Base-by-base conservation (phyloP, 1,140 invertebrate species). In the Drosophila varians region DNA sequence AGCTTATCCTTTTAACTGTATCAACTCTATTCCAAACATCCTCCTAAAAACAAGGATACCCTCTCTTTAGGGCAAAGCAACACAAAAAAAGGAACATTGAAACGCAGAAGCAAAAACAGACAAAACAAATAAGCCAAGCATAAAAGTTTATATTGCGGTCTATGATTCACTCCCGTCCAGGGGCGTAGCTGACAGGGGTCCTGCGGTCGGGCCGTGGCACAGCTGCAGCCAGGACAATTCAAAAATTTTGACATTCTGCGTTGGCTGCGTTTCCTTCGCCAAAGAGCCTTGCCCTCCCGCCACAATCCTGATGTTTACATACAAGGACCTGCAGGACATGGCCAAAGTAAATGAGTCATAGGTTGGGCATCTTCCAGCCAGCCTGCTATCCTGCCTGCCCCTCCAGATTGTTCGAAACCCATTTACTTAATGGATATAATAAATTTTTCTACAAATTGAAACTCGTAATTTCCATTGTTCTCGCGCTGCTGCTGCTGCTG, bases 401-500 rank as follows among this genome's bases (percentile, higher is more conserved):
- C 42, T 54, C 49, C 68, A 84, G 65, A 75, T 77, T 80, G 86
- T 87, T 86, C 55, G 83, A 88, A 88, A 88, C 83, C 83, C 83
- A 88, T 88, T 88, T 88, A 88, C 83, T 88, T 88, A 88, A 88
- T 88, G 83, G 83, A 88, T 88, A 88, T 88, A 88, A 88, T 88
- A 88, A 88, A 88, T 88, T 88, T 88, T 87, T 88, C 74, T 89
- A 82, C 83, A 88, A 88, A 88, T 88, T 88, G 83, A 88, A 88
- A 88, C 83, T 88, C 83, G 83, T 88, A 88, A 88, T 88, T 88
- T 88, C 75, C 78, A 88, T 88, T 87, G 82, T 87, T 88, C 83
- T 87, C 82, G 83, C 82, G 77, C 65, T 66, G 73, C 55, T 66
- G 46, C 45, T 64, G 40, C 38, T 53, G 14, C 23, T 53, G 51